phyloP scores from a whole-genome alignment of 2,888 invertebrate genomes.

The Drosophila greeni region DNA sequence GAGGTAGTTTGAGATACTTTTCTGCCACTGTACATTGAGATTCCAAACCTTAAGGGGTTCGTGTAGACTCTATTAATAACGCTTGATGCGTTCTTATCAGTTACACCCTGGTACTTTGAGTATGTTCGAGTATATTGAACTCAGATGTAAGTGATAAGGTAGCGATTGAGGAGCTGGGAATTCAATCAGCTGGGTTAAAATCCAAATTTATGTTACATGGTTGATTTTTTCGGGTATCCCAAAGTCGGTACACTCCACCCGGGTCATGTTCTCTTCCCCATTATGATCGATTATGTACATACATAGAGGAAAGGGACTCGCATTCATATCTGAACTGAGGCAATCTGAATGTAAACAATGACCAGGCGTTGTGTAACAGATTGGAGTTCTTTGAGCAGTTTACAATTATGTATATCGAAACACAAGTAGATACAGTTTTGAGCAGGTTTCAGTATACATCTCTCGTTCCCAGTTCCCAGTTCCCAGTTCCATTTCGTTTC shows the following conservation, averaged over 20 bases:
- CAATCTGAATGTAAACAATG: constrained; percentile 51
- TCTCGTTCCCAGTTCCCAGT: constrained; percentile 17
- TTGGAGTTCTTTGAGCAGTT: constrained; percentile 35
- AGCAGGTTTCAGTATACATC: constrained; percentile 28
- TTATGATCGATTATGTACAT: constrained; percentile 12
- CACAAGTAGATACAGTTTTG: constrained; percentile 37
- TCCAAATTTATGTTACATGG: not conserved
- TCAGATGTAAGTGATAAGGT: constrained; percentile 1
- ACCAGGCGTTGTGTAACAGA: constrained; percentile 60
- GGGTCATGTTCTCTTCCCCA: constrained; percentile 4
- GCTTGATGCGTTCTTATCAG: constrained; percentile 21
- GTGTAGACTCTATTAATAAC: constrained; percentile 14
- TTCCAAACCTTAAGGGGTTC: constrained; percentile 12
- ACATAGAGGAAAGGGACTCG: not conserved
- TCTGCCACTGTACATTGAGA: not conserved
- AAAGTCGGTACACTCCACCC: constrained; percentile 1
- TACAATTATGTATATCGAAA: constrained; percentile 35
- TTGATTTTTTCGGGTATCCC: not conserved
- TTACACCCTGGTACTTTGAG: constrained; percentile 1
- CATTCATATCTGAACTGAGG: constrained; percentile 5
- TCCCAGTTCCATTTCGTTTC: constrained; percentile 38
- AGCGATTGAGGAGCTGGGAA: not conserved
- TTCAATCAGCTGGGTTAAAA: not conserved
- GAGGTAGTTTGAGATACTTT: not conserved
- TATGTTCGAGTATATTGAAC: constrained; percentile 11